Percentiles rank a stretch among this genome's conserved stretches.
Conservation (phyloP, 2,797 vertebrate genomes). For the Neostethus bicornis region DNA sequence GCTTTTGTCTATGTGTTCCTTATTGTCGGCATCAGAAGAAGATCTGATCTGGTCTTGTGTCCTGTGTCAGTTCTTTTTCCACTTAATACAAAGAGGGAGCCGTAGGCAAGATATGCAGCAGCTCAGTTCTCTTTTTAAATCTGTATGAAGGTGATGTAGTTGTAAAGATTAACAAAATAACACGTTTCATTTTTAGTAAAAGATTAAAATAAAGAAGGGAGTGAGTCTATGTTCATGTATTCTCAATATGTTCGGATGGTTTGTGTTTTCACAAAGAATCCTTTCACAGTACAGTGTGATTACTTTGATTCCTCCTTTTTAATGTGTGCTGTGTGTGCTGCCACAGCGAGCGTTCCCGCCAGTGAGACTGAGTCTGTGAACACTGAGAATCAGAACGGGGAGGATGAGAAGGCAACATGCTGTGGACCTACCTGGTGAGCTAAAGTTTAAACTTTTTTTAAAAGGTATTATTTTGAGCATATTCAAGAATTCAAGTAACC, state of each 20-base stretch:
- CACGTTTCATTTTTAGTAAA: no score
- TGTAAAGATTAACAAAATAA: conserved; percentile 11
- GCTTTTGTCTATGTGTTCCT: conserved; percentile 36
- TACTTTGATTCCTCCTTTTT: conserved; percentile 5
- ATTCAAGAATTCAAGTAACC: no score
- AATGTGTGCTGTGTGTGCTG: conserved; percentile 45
- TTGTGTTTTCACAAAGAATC: conserved; percentile 22
- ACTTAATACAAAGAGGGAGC: conserved; percentile 62
- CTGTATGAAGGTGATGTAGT: conserved; percentile 5
- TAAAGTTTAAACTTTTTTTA: conserved; percentile 11
- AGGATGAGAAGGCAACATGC: conserved; percentile 87
- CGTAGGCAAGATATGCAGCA: conserved; percentile 24
- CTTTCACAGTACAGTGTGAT: background rate
- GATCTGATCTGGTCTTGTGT: conserved; percentile 54
- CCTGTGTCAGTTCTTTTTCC: conserved; percentile 61
- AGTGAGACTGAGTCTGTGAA: conserved; percentile 97
- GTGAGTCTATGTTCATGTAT: background rate
- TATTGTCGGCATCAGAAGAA: conserved; percentile 55
- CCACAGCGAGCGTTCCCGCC: conserved; percentile 92
- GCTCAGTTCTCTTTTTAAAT: conserved; percentile 20
- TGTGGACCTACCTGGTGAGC: conserved; percentile 93
- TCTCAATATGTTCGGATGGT: background rate
- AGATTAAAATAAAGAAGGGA: background rate
- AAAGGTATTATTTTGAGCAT: background rate
- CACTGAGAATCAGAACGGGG: conserved; percentile 91